Base-by-base conservation (phyloP, 2,888 invertebrate species). In the Venustoraphidia nigricollis region DNA sequence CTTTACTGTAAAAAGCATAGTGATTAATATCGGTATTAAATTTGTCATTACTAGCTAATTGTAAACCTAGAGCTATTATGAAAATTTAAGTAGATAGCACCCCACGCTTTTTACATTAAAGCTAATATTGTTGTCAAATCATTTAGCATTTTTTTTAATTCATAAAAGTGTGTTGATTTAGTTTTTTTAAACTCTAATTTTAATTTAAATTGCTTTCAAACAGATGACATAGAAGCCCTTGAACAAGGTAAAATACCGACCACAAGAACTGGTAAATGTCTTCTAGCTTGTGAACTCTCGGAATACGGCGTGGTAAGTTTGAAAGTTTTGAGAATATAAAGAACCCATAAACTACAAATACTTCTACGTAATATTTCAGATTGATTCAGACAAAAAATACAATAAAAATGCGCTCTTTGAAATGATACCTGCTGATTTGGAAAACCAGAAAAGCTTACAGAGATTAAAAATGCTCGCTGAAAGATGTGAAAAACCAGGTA, bases 271-370 rank as follows among this genome's bases (percentile, higher is more conserved):
- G 67, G 66, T 0, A 69, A 67, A 55, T 75, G 74, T 54, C 60
- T 72, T 36, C 53, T 70, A 47, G 67, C 68, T n/a, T 75, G 74
- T 50, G 60, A 71, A 35, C 68, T 67, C 51, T 69, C 58, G 55
- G 67, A 65, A 52, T 58, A 66, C 43, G 62, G 65, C 50, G 65
- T 70, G 63, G 74, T 73, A 61, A 68, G 65, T 57, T 43, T 44
- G 6, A 27, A 27, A 27, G 6, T 27, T 27, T 27, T 5, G 6
- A 27, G 6, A 27, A 27, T 45, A n/a, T n/a, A n/a, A n/a, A n/a
- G n/a, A n/a, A n/a, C n/a, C n/a, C n/a, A n/a, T n/a, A n/a, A n/a
- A n/a, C n/a, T n/a, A n/a, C n/a, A n/a, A n/a, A n/a, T n/a, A n/a
- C 4, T 17, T 34, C 2, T 2, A 42, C 10, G 34, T 10, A 42